Conservation (phyloP, 30 jellyfish, hydroid and myxozoan species). For the Turritopsis rubra region DNA sequence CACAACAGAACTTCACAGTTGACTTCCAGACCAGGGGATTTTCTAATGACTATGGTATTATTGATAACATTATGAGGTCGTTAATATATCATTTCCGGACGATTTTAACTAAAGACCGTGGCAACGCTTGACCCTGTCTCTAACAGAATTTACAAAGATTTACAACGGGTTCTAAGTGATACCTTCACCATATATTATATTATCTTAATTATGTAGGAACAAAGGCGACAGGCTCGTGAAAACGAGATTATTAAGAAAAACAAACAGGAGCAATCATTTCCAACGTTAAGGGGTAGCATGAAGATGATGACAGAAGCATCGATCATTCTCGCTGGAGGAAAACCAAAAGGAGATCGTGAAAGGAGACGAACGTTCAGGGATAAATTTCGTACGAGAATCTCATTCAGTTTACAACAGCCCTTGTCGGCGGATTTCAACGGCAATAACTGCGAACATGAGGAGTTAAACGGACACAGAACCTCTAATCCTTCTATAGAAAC, state of each 20-base stretch:
- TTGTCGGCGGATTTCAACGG: conserved; percentile 1
- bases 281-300: conserved; percentile 14
- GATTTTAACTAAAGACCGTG: too few relatives aligned
- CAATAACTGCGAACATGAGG: neutral
- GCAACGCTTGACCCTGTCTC: too few relatives aligned
- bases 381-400: neutral
- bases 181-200: neutral
- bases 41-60: too few relatives aligned
- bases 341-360: neutral
- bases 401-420: conserved; percentile 11
- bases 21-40: too few relatives aligned
- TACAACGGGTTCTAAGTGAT: too few relatives aligned
- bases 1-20: too few relatives aligned
- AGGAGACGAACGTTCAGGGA: neutral
- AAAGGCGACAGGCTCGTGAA: conserved; percentile 37
- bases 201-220: conserved; percentile 28
- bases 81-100: too few relatives aligned
- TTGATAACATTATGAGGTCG: too few relatives aligned
- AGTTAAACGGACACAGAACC: neutral
- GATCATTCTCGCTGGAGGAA: conserved; percentile 21
- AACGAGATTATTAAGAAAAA: conserved; percentile 15
- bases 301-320: conserved; percentile 28
- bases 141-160: too few relatives aligned
- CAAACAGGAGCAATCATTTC: conserved; percentile 5
- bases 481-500: too few relatives aligned